Percentiles rank a stretch among this genome's conserved stretches.
phyloP scores from a whole-genome alignment of 2,888 invertebrate species.

The Tribolium freemani region DNA sequence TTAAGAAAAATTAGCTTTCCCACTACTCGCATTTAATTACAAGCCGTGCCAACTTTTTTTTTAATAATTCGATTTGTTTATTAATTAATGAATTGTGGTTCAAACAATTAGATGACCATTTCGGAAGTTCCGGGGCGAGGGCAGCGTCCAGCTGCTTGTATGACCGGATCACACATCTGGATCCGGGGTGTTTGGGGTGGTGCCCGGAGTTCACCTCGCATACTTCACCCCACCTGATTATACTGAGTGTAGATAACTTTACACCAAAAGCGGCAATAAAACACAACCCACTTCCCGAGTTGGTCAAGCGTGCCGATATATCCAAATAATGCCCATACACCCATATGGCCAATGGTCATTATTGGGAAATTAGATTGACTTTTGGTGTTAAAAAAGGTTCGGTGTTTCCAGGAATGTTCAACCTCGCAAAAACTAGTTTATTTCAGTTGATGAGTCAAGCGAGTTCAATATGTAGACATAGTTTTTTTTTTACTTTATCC shows the following conservation, averaged over 20 bases:
- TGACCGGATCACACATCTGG: constrained; percentile 54
- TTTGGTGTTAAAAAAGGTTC: not conserved
- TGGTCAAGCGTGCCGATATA: constrained; percentile 22
- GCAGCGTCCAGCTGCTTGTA: constrained; percentile 49
- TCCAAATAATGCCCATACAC: not conserved
- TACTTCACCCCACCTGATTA: constrained; percentile 49
- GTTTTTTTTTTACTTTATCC: too few species aligned
- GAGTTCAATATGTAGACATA: too few species aligned
- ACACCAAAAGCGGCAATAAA: constrained; percentile 47
- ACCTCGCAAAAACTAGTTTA: not conserved
- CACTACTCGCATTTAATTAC: not conserved
- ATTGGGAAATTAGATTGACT: constrained; percentile 1
- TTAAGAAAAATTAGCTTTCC: constrained; percentile 1
- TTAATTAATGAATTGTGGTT: not conserved
- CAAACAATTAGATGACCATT: not conserved
- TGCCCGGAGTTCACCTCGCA: constrained; percentile 48
- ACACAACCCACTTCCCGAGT: constrained; percentile 46
- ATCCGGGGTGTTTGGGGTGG: constrained; percentile 57
- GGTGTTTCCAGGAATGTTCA: not conserved
- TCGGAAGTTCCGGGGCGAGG: constrained; percentile 26
- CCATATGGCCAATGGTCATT: constrained; percentile 4
- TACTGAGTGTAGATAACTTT: constrained; percentile 47
- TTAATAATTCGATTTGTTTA: not conserved
- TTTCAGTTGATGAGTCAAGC: too few species aligned
- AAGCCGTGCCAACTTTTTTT: not conserved